These are phyloP conservation scores for Sinocyclocheilus grahami DNA, from an alignment of 2,113 vertebrate species.

Conservation along the genomic window DNA sequence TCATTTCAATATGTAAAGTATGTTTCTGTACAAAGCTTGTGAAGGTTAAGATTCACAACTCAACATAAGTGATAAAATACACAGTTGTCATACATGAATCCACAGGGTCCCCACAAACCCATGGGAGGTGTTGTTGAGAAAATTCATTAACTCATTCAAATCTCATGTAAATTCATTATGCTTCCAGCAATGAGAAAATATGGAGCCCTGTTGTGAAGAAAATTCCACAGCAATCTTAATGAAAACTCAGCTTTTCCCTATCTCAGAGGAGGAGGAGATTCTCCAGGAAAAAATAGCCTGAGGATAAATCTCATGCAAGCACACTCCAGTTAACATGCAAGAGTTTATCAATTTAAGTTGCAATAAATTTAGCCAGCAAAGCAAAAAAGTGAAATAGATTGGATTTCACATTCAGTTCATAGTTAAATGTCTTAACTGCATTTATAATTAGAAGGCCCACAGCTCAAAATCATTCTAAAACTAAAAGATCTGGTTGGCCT, in stretches of 20 bases:
- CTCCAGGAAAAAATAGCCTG: slow-evolving; percentile 30
- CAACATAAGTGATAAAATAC: background rate
- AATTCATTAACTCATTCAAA: slow-evolving; percentile 48
- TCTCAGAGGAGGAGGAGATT: slow-evolving; percentile 12
- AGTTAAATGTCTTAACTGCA: background rate
- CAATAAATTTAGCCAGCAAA: slow-evolving; percentile 42
- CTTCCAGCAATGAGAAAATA: slow-evolving; percentile 31
- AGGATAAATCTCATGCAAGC: slow-evolving; percentile 6
- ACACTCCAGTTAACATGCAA: slow-evolving; percentile 13
- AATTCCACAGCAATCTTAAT: slow-evolving; percentile 36
- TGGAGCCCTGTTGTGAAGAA: slow-evolving; percentile 39
- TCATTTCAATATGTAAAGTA: background rate
- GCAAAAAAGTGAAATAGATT: slow-evolving; percentile 35
- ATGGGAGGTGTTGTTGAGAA: background rate
- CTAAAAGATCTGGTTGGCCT: background rate
- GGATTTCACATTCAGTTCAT: slow-evolving; percentile 30
- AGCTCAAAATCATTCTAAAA: background rate
- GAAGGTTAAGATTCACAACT: background rate
- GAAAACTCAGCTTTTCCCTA: slow-evolving; percentile 18
- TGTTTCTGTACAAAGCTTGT: background rate
- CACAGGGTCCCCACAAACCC: background rate
- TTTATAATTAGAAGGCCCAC: slow-evolving; percentile 20
- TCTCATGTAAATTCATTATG: slow-evolving; percentile 40
- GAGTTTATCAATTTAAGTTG: slow-evolving; percentile 35
- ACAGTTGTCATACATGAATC: slow-evolving; percentile 4